phyloP scores from a whole-genome alignment of 2,888 invertebrate species.

The Palloptera scutellata region DNA sequence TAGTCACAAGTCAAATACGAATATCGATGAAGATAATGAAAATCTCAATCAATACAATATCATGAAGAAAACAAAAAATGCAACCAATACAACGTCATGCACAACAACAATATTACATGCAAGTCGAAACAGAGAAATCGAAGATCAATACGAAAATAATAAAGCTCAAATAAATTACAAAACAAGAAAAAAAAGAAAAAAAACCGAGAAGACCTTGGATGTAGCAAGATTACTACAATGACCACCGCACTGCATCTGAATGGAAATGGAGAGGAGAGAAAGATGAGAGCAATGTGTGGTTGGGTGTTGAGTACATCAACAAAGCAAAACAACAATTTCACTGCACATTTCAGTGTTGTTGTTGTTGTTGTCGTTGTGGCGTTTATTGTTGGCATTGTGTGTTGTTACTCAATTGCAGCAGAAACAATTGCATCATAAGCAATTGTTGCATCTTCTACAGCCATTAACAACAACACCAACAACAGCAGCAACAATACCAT shows the following conservation, averaged over 20 bases:
- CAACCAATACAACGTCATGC: constrained; percentile 16
- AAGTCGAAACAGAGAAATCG: constrained; percentile 46
- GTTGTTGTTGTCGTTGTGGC: no score
- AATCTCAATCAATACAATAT: constrained; percentile 1
- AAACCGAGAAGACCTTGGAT: constrained; percentile 4
- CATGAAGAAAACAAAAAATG: constrained; percentile 19
- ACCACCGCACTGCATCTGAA: background rate
- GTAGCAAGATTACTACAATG: background rate
- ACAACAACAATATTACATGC: background rate
- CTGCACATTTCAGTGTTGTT: no score
- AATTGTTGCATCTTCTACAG: constrained; percentile 22
- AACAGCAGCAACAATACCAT: background rate
- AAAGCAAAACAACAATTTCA: no score
- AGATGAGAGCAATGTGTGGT: background rate
- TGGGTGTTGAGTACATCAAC: background rate
- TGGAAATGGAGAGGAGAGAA: background rate
- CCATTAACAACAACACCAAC: constrained; percentile 14
- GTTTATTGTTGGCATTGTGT: background rate
- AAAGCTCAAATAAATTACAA: no score
- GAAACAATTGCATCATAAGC: constrained; percentile 50
- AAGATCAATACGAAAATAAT: constrained; percentile 40
- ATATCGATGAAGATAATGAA: constrained; percentile 7
- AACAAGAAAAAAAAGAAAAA: background rate
- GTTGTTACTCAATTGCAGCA: constrained; percentile 49
- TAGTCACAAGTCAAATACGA: constrained; percentile 18